These are phyloP conservation scores for Homarus gammarus DNA, from an alignment of 2,888 invertebrate genomes.

Conservation along the genomic window DNA sequence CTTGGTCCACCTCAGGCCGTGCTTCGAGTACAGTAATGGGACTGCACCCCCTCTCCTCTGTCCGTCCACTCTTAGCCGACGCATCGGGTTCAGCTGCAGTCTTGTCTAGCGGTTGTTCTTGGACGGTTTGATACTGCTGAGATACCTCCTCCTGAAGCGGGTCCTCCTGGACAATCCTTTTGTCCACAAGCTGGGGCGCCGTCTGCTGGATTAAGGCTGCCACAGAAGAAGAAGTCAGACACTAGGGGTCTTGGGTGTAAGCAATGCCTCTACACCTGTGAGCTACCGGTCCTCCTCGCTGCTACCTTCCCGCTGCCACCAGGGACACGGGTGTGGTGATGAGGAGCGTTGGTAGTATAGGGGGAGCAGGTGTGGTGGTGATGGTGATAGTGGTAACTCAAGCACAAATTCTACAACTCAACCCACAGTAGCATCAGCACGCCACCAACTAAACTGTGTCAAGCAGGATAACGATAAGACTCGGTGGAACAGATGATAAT, in stretches of 20 bases:
- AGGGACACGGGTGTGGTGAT: conserved; percentile 32
- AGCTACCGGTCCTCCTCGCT: conserved; percentile 69
- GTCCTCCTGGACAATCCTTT: conserved; percentile 41
- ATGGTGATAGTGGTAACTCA: conserved; percentile 53
- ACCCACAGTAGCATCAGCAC: conserved; percentile 67
- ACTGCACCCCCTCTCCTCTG: conserved; percentile 65
- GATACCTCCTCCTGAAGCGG: conserved; percentile 7
- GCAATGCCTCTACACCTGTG: conserved; percentile 72
- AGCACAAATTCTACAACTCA: conserved; percentile 70
- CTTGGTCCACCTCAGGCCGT: conserved; percentile 21
- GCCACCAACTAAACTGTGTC: conserved; percentile 68
- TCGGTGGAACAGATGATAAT: conserved; percentile 57
- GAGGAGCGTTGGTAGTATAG: conserved; percentile 60
- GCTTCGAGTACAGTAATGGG: conserved; percentile 65
- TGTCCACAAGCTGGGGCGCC: conserved; percentile 32
- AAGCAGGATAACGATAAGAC: conserved; percentile 58
- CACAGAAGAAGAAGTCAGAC: conserved; percentile 71
- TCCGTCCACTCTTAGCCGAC: conserved; percentile 15
- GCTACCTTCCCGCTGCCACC: conserved; percentile 55
- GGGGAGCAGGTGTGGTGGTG: conserved; percentile 58
- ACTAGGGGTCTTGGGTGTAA: conserved; percentile 48
- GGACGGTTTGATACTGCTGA: neutral
- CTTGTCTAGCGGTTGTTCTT: conserved; percentile 25
- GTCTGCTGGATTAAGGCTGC: conserved; percentile 63
- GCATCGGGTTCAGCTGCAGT: neutral